phyloP scores from a whole-genome alignment of 2,113 vertebrate genomes.

The Coregonus clupeaformis region DNA sequence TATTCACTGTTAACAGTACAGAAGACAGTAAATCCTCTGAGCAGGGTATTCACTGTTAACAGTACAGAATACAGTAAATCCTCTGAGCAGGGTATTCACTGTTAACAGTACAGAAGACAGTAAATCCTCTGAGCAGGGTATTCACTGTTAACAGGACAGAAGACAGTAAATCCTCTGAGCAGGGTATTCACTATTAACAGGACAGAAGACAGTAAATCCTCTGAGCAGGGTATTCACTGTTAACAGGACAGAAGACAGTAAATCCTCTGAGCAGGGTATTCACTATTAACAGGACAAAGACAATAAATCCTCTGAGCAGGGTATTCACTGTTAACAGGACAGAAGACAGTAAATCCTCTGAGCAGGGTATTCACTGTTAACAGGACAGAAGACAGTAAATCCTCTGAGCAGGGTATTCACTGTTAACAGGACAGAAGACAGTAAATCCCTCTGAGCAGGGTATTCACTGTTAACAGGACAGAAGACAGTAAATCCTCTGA shows the following conservation, averaged over 20 bases:
- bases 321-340: not conserved
- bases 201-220: constrained; percentile 55
- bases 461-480: not conserved
- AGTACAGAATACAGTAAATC: constrained; percentile 50
- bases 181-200: constrained; percentile 85
- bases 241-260: constrained; percentile 17
- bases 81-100: constrained; percentile 92
- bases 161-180: constrained; percentile 68
- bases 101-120: constrained; percentile 20
- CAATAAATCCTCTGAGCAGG: not conserved
- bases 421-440: not conserved
- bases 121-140: constrained; percentile 83
- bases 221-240: constrained; percentile 88
- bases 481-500: not conserved
- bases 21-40: not conserved
- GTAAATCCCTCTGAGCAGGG: not conserved
- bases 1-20: constrained; percentile 81
- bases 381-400: not conserved
- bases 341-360: not conserved
- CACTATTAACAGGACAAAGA: not conserved
- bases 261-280: not conserved
- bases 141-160: constrained; percentile 73
- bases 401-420: not conserved
- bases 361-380: not conserved
- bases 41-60: not conserved